Base-by-base conservation (phyloP, 2,888 invertebrate genomes). In the Zele albiditarsus region DNA sequence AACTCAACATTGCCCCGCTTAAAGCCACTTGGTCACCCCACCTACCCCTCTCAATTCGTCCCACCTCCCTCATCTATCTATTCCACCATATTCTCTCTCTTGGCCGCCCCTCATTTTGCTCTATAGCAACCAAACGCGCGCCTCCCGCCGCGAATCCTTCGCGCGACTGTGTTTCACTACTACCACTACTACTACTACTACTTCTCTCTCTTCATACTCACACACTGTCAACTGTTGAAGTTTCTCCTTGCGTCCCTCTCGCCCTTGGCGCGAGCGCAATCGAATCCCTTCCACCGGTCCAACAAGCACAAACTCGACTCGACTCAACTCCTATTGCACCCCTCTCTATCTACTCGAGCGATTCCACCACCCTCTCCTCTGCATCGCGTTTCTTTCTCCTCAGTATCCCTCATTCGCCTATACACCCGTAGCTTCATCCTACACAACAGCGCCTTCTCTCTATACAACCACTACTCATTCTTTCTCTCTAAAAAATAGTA, bases 381-480 rank as follows among this genome's bases (percentile, higher is more conserved):
- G 71, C 70, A 53, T 53, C 73, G 79, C 63, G 53, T 76, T 73
- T 76, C 65, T 67, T 80, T 76, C 74, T 63, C 78, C 73, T 73
- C 74, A 74, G 46, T 71, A 73, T 81, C 82, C 79, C 81, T 81
- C 81, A 76, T 79, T 81, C 57, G 62, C 76, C 68, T 53, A 69
- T 68, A 62, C 63, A 66, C 73, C 67, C 68, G 53, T 78, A 80
- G 80, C 81, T 80, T 81, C 80, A 79, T 78, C 82, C 77, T 70
- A 75, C 74, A 63, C 68, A 77, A 63, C 68, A 77, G 75, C 75
- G 80, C 80, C 80, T 75, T 79, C 81, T 80, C 78, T 49, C 89
- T 89, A 90, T 90, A 89, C 90, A 90, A 90, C 90, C 88, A 85
- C 66, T 76, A 63, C 65, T 69, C 68, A 28, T 28, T 69, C 68